phyloP scores from a whole-genome alignment of 2,888 invertebrate genomes.

The Lasius fuliginosus region DNA sequence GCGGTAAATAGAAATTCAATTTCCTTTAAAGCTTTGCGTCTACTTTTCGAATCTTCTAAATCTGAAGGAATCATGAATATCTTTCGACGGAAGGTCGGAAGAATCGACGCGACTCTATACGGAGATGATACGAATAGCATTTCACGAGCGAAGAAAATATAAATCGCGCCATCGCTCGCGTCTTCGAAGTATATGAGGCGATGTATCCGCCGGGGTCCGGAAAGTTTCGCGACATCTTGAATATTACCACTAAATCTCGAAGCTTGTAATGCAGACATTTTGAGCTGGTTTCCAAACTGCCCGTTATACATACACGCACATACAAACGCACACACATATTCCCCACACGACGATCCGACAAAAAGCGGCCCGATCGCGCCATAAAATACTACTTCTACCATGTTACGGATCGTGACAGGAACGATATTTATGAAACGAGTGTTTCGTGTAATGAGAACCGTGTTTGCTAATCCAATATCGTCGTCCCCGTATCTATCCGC shows the following conservation, averaged over 20 bases:
- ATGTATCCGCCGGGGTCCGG: slow-evolving; percentile 37
- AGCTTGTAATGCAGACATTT: slow-evolving; percentile 43
- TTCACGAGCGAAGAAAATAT: slow-evolving; percentile 36
- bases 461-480: slow-evolving; percentile 49
- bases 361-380: slow-evolving; percentile 34
- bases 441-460: slow-evolving; percentile 42
- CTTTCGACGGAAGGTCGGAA: slow-evolving; percentile 5
- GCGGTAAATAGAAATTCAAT: not conserved
- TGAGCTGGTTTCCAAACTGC: slow-evolving; percentile 33
- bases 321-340: not conserved
- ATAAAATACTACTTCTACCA: slow-evolving; percentile 23
- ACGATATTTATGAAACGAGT: slow-evolving; percentile 51
- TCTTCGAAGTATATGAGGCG: slow-evolving; percentile 26
- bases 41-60: not conserved
- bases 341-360: not conserved
- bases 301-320: not conserved
- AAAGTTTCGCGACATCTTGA: slow-evolving; percentile 42
- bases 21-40: not conserved
- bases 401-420: slow-evolving; percentile 5
- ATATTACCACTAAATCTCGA: slow-evolving; percentile 55
- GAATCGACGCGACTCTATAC: not conserved
- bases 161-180: slow-evolving; percentile 20
- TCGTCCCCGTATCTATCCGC: slow-evolving; percentile 20
- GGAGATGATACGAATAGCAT: slow-evolving; percentile 12
- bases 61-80: not conserved